Conservation (phyloP, 2,113 vertebrate species). For the Oostethus manadensis region DNA sequence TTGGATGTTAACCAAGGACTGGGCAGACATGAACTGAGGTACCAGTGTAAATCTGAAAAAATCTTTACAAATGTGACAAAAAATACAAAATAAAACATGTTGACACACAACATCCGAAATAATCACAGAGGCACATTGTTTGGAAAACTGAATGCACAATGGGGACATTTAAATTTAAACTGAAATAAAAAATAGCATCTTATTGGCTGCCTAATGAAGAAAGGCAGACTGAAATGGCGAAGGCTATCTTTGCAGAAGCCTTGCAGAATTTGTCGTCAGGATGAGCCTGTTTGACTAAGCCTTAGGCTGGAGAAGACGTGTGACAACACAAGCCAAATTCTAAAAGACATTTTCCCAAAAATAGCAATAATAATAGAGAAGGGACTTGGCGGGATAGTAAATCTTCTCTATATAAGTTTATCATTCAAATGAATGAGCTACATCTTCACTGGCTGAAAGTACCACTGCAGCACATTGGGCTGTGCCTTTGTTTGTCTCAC, state of each 20-base stretch:
- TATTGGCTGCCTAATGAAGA: neutral
- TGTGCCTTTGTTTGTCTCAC: neutral
- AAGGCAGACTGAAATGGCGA: neutral
- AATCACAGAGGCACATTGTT: neutral
- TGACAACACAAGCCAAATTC: conserved; percentile 10
- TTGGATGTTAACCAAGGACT: no score
- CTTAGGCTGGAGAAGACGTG: neutral
- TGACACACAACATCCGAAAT: no score
- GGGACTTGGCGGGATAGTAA: conserved; percentile 13
- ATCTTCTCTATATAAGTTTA: conserved; percentile 4
- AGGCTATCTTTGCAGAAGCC: neutral
- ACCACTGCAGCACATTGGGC: neutral
- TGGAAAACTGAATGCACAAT: neutral
- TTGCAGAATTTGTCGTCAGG: neutral
- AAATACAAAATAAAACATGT: no score
- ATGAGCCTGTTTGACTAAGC: conserved; percentile 8
- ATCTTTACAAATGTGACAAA: no score
- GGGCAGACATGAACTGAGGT: no score
- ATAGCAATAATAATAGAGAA: conserved; percentile 17
- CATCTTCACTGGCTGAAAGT: conserved; percentile 2
- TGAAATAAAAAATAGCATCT: neutral
- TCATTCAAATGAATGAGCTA: conserved; percentile 10
- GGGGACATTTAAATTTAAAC: neutral
- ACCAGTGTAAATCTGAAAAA: no score
- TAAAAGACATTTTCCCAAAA: conserved; percentile 12